Percentiles rank a stretch among this genome's conserved stretches.
These are phyloP conservation scores for Scartelaos histophorus DNA, from an alignment of 2,113 vertebrate species.

Conservation along the genomic window DNA sequence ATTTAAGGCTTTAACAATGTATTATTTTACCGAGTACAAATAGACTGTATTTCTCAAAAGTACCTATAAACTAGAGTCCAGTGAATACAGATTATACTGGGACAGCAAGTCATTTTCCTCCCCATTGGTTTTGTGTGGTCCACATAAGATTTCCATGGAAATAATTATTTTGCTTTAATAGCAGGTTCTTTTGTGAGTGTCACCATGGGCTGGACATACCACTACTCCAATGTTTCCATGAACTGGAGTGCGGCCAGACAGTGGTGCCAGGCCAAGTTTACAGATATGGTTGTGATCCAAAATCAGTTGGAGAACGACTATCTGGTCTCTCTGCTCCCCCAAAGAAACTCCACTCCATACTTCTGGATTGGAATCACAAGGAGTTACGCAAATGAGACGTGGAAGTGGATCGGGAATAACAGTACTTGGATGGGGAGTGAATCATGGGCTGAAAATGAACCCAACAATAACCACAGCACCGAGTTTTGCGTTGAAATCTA, in stretches of 20 bases:
- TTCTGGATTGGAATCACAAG: constrained; percentile 92
- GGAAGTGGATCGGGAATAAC: constrained; percentile 88
- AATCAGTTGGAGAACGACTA: constrained; percentile 81
- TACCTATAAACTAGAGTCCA: not conserved
- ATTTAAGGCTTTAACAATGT: no score
- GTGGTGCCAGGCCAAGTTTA: constrained; percentile 78
- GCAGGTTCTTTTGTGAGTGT: constrained; percentile 49
- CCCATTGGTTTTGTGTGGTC: no score
- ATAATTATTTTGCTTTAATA: not conserved
- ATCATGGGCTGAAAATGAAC: constrained; percentile 83
- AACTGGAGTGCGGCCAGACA: constrained; percentile 74
- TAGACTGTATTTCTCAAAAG: not conserved
- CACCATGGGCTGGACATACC: constrained; percentile 81
- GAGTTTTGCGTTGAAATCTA: constrained; percentile 92
- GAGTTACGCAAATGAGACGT: constrained; percentile 37
- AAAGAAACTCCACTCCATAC: constrained; percentile 34
- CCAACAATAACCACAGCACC: constrained; percentile 81
- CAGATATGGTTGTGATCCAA: constrained; percentile 86
- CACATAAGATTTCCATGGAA: not conserved
- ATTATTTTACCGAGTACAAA: no score
- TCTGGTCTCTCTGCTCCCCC: constrained; percentile 75
- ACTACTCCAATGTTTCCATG: constrained; percentile 42
- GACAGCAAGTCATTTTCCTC: no score
- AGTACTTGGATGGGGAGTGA: constrained; percentile 71
- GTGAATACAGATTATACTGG: no score